These are phyloP conservation scores for Perca fluviatilis DNA, from an alignment of 2,113 vertebrate genomes.

Conservation along the genomic window DNA sequence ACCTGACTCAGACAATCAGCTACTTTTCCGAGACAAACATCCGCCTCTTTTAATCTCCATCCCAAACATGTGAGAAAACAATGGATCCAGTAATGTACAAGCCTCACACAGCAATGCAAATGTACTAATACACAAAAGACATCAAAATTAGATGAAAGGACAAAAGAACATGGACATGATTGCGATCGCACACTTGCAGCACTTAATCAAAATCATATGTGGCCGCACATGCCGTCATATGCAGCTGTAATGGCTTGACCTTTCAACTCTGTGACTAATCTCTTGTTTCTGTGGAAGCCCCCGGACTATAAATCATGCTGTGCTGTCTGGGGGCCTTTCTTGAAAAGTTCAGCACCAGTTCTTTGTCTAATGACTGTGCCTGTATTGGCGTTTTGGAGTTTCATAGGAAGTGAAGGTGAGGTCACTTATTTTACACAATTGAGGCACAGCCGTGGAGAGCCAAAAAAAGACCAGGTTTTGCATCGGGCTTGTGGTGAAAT, in stretches of 20 bases:
- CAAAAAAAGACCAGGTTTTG: conserved; percentile 54
- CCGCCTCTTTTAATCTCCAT: conserved; percentile 30
- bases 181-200: conserved; percentile 42
- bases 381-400: conserved; percentile 56
- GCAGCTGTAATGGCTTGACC: conserved; percentile 84
- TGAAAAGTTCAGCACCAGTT: conserved; percentile 69
- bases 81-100: conserved; percentile 37
- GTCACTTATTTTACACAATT: conserved; percentile 68
- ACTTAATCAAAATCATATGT: conserved; percentile 80
- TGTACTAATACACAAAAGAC: conserved; percentile 3
- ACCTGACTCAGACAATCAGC: conserved; percentile 48
- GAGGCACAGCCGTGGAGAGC: conserved; percentile 30
- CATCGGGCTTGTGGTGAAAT: conserved; percentile 46
- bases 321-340: conserved; percentile 69
- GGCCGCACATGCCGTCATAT: conserved; percentile 77
- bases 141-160: conserved; percentile 48
- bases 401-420: conserved; percentile 75
- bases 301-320: conserved; percentile 79
- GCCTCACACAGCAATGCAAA: conserved; percentile 36
- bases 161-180: conserved; percentile 58
- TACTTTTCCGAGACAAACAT: conserved; percentile 48
- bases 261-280: conserved; percentile 85
- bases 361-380: conserved; percentile 54
- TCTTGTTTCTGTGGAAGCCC: conserved; percentile 77
- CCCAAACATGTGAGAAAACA: conserved; percentile 51